These are phyloP conservation scores for Achlya flavicornis DNA, from an alignment of 2,888 invertebrate genomes.

Conservation along the genomic window DNA sequence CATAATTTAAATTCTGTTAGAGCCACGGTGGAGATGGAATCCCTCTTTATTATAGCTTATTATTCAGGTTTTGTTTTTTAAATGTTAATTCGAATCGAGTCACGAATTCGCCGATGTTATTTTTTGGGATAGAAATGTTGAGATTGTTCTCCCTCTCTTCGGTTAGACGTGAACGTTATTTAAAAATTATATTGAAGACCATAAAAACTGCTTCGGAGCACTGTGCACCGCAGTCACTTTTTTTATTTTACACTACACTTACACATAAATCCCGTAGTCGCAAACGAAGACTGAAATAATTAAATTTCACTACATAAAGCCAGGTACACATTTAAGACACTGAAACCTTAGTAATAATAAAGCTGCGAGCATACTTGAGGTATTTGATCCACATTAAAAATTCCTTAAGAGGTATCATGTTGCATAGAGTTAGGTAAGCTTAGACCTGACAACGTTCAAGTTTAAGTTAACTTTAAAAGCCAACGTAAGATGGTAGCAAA, in stretches of 20 bases:
- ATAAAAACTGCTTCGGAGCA: not conserved
- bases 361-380: constrained; percentile 3
- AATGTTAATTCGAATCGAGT: constrained; percentile 30
- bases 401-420: not conserved
- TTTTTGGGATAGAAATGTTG: not conserved
- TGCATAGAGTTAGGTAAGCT: not conserved
- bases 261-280: not conserved
- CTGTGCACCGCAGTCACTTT: not conserved
- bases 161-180: not conserved
- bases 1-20: constrained; percentile 43
- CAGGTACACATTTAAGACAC: not conserved
- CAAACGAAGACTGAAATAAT: not conserved
- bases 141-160: not conserved
- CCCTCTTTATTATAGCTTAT: constrained; percentile 21
- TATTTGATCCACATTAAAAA: constrained; percentile 7
- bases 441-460: not conserved
- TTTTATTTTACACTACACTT: not conserved
- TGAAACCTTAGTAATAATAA: constrained; percentile 5
- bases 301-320: not conserved
- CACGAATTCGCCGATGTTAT: constrained; percentile 12
- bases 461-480: not conserved
- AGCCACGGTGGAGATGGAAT: constrained; percentile 10
- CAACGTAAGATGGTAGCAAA: too few species aligned
- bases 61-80: constrained; percentile 33
- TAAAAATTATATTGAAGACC: not conserved